Base-by-base conservation (phyloP, 37 sponge, comb jelly and placozoan species). In the Beroe ovata region DNA sequence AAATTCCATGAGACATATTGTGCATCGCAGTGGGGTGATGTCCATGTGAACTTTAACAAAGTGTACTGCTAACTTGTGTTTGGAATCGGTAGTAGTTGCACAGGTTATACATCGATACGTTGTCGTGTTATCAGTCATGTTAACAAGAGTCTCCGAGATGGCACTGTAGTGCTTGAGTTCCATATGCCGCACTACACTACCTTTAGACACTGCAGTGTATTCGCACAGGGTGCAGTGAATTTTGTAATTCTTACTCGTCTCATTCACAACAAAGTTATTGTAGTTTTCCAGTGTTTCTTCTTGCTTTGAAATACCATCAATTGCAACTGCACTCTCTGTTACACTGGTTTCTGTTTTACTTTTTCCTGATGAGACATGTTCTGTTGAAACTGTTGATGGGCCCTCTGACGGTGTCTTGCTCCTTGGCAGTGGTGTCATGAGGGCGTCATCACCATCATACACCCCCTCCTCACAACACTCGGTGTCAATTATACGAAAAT, bases 101-200 rank as follows among this genome's bases (percentile, higher is more conserved):
- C 63, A 61, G 21, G 63, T 61, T 3, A 61, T 16, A 61, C 63
- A 61, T 25, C 28, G 63, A 25, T 61, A 61, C 8, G 63, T 61
- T 16, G 3, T 4, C 4, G 63, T 61, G 28, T 61, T 25, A 4
- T 61, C 63, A 22, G 26, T 6, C 4, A 16, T 25, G 28, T 61
- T 61, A 4, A 61, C 63, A 20, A 61, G 63, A 16, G 63, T 61
- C 28, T 61, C 63, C 4, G 26, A 26, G n/a, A 61, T 61, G 63
- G 63, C 22, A 16, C 23, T 61, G n/a, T 16, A 61, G 63, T 61
- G 63, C 28, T 47, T 47, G 54, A 11, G 6, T 11, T 16, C 11
- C 54, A 47, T 11, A 11, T 47, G 54, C 11, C 11, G 11, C 11
- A 6, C 11, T 6, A 47, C 54, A 16, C 54, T 47, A 16, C 11